Conservation (phyloP, 2,797 vertebrate species). For the Amniataba percoides region DNA sequence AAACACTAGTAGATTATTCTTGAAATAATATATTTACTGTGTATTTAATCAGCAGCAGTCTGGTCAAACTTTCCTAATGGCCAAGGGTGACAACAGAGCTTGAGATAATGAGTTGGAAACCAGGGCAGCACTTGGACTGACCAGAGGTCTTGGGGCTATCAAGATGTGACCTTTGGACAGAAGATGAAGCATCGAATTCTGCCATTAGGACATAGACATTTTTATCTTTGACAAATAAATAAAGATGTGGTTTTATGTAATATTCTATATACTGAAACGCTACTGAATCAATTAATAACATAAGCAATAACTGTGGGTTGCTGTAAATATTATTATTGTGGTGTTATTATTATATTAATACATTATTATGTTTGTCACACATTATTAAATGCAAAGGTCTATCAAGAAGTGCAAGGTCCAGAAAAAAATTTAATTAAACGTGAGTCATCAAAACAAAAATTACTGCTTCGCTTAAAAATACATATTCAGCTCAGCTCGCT, state of each 20-base stretch:
- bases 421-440: neutral
- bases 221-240: no score
- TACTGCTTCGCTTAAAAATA: neutral
- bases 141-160: neutral
- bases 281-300: no score
- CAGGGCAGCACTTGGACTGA: neutral
- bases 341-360: no score
- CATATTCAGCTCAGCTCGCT: neutral
- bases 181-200: no score
- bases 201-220: no score
- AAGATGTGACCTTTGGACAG: no score
- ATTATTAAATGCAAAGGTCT: neutral
- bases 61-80: neutral
- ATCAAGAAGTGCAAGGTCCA: neutral
- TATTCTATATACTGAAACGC: no score
- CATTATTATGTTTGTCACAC: neutral
- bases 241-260: neutral
- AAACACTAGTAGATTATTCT: neutral
- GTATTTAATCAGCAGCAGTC: neutral
- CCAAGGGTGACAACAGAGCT: neutral
- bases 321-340: neutral
- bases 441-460: neutral
- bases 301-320: neutral
- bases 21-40: neutral
- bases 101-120: conserved; percentile 15